Evolutionary conservation across 2,797 vertebrate genomes (phyloP).

Genomic region (Megaceryle alcyon): DNA sequence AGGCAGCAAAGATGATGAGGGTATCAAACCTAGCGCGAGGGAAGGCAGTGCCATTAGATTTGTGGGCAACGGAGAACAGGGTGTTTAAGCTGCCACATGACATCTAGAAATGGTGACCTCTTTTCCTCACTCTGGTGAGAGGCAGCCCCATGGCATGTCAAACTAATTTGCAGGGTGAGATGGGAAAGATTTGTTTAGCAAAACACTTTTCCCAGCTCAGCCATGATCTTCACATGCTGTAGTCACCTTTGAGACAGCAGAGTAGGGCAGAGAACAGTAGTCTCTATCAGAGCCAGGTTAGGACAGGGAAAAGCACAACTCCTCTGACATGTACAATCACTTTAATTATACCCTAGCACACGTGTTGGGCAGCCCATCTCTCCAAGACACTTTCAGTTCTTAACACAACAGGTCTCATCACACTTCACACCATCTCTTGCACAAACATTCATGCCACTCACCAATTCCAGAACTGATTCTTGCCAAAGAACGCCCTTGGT

Average conservation of each 20-base stretch:
- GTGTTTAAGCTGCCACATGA: background rate
- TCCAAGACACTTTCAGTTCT: background rate
- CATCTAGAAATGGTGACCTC: background rate
- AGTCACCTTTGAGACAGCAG: background rate
- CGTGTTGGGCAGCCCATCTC: background rate
- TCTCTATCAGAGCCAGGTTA: background rate
- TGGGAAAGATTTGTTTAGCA: background rate
- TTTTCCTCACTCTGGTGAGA: background rate
- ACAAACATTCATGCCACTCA: slow-evolving; percentile 58
- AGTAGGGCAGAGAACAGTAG: background rate
- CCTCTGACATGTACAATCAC: background rate
- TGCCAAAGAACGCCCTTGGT: slow-evolving; percentile 86
- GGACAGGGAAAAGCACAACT: background rate
- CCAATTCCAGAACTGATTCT: slow-evolving; percentile 95
- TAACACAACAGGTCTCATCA: background rate
- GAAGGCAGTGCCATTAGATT: slow-evolving; percentile 40
- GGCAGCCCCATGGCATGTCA: background rate
- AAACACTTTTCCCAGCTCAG: background rate
- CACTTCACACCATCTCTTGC: background rate
- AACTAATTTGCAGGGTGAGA: background rate
- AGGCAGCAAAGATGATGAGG: slow-evolving; percentile 87
- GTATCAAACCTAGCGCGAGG: slow-evolving; percentile 87
- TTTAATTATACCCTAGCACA: background rate
- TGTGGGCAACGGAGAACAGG: background rate
- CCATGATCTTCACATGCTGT: background rate